These are phyloP conservation scores for Ornithoptera alexandrae DNA, from an alignment of 2,888 invertebrate species.

Conservation along the genomic window DNA sequence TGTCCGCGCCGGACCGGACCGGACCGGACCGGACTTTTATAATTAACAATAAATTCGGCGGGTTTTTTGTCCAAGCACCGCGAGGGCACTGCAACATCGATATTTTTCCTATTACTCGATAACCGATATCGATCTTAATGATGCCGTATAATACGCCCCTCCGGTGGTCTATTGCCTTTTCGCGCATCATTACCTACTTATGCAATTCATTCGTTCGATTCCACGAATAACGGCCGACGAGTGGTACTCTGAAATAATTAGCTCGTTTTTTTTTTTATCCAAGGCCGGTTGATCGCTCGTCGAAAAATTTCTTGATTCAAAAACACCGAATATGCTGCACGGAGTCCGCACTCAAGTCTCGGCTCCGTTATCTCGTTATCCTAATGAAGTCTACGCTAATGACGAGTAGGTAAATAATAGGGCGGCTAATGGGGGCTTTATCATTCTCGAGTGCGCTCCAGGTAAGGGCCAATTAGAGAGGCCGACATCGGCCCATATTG, in stretches of 20 bases:
- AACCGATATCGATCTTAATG: constrained; percentile 73
- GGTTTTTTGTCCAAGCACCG: constrained; percentile 67
- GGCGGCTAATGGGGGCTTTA: constrained; percentile 80
- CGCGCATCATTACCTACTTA: constrained; percentile 33
- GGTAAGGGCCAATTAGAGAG: constrained; percentile 80
- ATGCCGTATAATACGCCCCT: constrained; percentile 42
- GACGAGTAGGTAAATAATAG: constrained; percentile 81
- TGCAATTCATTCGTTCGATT: constrained; percentile 27
- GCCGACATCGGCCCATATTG: constrained; percentile 78
- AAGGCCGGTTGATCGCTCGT: constrained; percentile 46
- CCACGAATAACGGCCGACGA: constrained; percentile 30
- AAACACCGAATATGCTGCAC: constrained; percentile 69
- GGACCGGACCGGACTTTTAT: constrained; percentile 70
- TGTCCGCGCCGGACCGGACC: constrained; percentile 51
- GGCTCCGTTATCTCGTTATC: constrained; percentile 80
- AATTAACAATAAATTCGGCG: constrained; percentile 79
- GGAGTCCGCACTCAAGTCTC: constrained; percentile 57
- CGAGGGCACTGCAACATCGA: constrained; percentile 58
- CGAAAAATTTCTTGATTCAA: constrained; percentile 57
- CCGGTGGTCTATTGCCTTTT: constrained; percentile 49
- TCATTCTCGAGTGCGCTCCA: constrained; percentile 80
- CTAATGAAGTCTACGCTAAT: constrained; percentile 81
- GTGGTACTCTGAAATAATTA: constrained; percentile 60
- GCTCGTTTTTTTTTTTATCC: constrained; percentile 45
- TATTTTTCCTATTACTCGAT: constrained; percentile 61